These are phyloP conservation scores for Anarhynchus alexandrinus DNA, from an alignment of 2,113 vertebrate species.

Conservation along the genomic window DNA sequence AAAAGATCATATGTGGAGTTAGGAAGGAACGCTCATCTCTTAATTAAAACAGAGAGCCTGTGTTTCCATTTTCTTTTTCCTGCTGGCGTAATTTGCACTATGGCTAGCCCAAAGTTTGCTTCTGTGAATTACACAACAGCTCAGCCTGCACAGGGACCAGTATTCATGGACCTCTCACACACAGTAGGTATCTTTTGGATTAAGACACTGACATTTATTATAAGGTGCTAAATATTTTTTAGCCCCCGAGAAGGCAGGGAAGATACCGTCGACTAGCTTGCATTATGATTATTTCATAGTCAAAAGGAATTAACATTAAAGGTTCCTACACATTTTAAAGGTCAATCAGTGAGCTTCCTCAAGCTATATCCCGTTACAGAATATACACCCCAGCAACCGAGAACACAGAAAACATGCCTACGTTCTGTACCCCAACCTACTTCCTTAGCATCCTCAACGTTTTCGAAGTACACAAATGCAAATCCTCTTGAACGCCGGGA, in stretches of 20 bases:
- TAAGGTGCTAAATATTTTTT: background rate
- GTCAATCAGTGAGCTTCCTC: background rate
- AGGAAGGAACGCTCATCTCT: background rate
- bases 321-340: background rate
- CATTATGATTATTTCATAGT: background rate
- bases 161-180: background rate
- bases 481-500: conserved; percentile 94
- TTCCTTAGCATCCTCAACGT: conserved; percentile 89
- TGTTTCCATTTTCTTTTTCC: background rate
- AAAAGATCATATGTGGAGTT: background rate
- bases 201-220: background rate
- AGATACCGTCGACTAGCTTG: background rate
- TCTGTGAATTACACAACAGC: background rate
- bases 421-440: conserved; percentile 63
- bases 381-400: background rate
- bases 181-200: background rate
- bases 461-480: conserved; percentile 95
- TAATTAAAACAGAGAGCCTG: background rate
- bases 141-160: background rate
- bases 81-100: background rate
- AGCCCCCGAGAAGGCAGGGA: background rate
- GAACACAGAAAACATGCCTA: background rate
- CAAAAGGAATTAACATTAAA: background rate
- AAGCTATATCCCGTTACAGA: background rate
- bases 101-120: background rate